Evolutionary conservation across 2,797 vertebrate genomes (phyloP).

Genomic region (Choloepus didactylus): DNA sequence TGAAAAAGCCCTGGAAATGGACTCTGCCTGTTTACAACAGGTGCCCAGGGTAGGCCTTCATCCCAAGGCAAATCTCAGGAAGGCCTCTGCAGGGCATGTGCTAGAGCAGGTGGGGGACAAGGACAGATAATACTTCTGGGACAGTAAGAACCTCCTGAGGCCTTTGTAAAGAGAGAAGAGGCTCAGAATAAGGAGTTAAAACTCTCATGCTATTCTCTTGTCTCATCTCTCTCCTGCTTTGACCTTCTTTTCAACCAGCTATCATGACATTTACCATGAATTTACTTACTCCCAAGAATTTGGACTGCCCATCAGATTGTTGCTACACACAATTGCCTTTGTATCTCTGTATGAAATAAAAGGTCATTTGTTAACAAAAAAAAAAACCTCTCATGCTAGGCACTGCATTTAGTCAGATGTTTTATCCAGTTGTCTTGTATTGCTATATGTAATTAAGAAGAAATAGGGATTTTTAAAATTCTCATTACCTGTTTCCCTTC

Average conservation of each 20-base stretch:
- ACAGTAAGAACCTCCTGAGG: not conserved
- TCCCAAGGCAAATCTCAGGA: not conserved
- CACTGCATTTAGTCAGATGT: not conserved
- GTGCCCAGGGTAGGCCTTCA: not conserved
- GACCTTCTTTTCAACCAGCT: slow-evolving; percentile 36
- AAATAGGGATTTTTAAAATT: not conserved
- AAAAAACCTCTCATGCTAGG: not conserved
- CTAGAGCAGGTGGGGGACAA: not conserved
- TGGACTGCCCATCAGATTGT: not conserved
- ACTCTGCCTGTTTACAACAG: not conserved
- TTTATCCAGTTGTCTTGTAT: not conserved
- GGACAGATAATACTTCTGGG: not conserved
- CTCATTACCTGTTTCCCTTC: not conserved
- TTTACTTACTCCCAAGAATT: slow-evolving; percentile 51
- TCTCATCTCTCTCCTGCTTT: slow-evolving; percentile 36
- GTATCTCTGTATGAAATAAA: slow-evolving; percentile 77
- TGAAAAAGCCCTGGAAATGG: not conserved
- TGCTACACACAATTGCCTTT: slow-evolving; percentile 66
- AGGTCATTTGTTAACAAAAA: slow-evolving; percentile 66
- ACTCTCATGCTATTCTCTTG: not conserved
- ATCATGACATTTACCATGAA: slow-evolving; percentile 68
- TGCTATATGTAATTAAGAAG: not conserved
- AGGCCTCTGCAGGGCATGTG: not conserved
- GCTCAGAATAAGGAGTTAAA: not conserved
- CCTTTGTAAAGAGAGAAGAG: not conserved